Evolutionary conservation across 2,113 vertebrate species (phyloP), one percentile per base, ranked within the genome.

Genomic region (Dasyornis broadbenti): DNA sequence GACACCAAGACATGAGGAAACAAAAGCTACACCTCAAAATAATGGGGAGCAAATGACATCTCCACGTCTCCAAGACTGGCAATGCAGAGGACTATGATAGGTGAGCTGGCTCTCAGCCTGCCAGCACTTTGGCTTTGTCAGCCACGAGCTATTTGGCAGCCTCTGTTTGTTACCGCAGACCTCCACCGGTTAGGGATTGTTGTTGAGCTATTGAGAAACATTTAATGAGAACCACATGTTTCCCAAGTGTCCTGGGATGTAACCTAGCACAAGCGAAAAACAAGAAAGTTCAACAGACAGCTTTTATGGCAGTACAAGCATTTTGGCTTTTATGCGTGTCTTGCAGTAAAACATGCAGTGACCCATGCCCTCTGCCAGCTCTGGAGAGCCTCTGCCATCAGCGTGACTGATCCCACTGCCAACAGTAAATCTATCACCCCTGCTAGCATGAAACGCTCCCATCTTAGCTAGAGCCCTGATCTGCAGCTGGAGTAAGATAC

Each of bases 171-270:
- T 76, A 86, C 71, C 57, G 15, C 82, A 83, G 78, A 59, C 54
- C 60, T 85, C 66, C 64, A 35, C 39, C 1, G 0, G n/a, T 33
- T 16, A 4, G 3, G 37, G 61, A 66, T 26, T 86, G 57, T 18
- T 77, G 45, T 13, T 71, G 90, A 92, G 91, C 83, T 93, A 82
- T 95, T 93, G 90, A 95, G 96, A 97, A 97, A 96, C 37, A 57
- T 33, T 75, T 97, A 93, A 97, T 16, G 71, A 95, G 86, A 65
- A 91, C 81, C 96, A 97, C 91, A 96, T 95, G 93, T 69, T 95
- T 18, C 79, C 61, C 80, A 26, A 85, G 83, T 6, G 17, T 33
- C 87, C 92, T 76, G 78, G 52, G 72, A 90, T 54, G 76, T 71
- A 90, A 87, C 63, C 42, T 31, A 75, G 65, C 57, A 45, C 53